A percentile compares a stretch with the other conserved stretches of the same genome.
phyloP scores from a whole-genome alignment of 2,797 vertebrate species.

The Silurus lanzhouensis region DNA sequence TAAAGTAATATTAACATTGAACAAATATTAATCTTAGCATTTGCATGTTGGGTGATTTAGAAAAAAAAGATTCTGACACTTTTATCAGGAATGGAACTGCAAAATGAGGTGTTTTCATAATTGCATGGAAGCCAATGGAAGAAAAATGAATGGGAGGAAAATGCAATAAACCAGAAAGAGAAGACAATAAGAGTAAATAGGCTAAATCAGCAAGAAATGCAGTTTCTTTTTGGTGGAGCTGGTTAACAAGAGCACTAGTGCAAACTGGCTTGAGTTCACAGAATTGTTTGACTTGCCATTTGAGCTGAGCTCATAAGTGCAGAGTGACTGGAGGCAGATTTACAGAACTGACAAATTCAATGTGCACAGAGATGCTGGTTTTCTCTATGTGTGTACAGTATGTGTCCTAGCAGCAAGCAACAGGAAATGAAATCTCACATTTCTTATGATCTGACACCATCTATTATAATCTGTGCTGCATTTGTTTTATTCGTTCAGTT shows the following conservation, averaged over 20 bases:
- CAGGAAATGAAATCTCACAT: background rate
- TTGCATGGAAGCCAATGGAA: background rate
- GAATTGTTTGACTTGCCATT: slow-evolving; percentile 26
- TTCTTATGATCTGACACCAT: background rate
- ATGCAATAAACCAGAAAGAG: background rate
- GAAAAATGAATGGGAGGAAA: background rate
- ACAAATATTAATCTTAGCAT: background rate
- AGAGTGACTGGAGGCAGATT: slow-evolving; percentile 31
- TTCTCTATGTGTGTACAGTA: background rate
- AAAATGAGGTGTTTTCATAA: background rate
- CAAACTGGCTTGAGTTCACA: slow-evolving; percentile 45
- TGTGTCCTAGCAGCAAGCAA: background rate
- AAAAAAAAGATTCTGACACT: background rate
- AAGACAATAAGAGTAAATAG: background rate
- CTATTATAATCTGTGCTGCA: background rate
- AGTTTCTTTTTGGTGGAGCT: slow-evolving; percentile 17
- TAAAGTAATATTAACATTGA: background rate
- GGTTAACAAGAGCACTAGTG: slow-evolving; percentile 40
- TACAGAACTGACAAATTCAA: slow-evolving; percentile 1
- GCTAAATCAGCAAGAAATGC: slow-evolving; percentile 18
- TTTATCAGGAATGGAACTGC: background rate
- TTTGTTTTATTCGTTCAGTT: background rate
- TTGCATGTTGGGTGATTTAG: background rate
- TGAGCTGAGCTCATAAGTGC: slow-evolving; percentile 50
- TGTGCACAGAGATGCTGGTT: background rate